phyloP scores from a whole-genome alignment of 2,888 invertebrate genomes.

The Dynastes tityus region DNA sequence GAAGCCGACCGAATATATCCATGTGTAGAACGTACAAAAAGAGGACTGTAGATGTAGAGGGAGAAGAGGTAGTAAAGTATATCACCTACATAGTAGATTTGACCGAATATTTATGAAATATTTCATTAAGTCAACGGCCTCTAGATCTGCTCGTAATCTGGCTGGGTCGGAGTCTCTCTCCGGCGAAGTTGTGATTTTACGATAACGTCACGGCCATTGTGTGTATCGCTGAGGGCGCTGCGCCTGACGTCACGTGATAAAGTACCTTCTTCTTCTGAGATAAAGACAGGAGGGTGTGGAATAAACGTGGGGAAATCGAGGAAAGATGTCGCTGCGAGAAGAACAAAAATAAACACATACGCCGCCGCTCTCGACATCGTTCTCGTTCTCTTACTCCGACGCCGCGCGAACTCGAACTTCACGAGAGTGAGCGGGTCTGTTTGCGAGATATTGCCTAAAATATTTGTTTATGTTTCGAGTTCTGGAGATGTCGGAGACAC shows the following conservation, averaged over 20 bases:
- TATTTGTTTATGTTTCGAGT: constrained; percentile 45
- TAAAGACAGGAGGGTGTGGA: not conserved
- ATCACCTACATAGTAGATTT: constrained; percentile 12
- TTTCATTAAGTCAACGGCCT: constrained; percentile 46
- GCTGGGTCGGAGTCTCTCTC: constrained; percentile 51
- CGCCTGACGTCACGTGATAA: constrained; percentile 55
- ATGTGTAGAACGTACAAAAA: too few relatives aligned
- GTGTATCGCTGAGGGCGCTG: constrained; percentile 52
- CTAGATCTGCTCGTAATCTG: constrained; percentile 51
- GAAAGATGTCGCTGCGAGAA: not conserved
- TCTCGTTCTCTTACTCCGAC: constrained; percentile 1
- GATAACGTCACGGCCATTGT: constrained; percentile 54
- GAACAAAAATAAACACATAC: constrained; percentile 16
- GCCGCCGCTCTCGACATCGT: not conserved
- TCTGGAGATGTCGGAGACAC: constrained; percentile 39
- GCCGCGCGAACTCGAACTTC: constrained; percentile 7
- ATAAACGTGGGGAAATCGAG: not conserved
- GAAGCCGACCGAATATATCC: not conserved
- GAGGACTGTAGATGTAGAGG: not conserved
- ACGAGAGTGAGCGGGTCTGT: constrained; percentile 32
- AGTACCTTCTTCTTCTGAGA: constrained; percentile 40
- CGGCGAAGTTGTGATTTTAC: constrained; percentile 52
- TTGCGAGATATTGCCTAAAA: constrained; percentile 45
- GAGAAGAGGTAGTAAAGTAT: not conserved
- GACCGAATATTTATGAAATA: constrained; percentile 44